These are phyloP conservation scores for Drosophila lacteicornis DNA, from an alignment of 1,140 invertebrate species.

Conservation along the genomic window DNA sequence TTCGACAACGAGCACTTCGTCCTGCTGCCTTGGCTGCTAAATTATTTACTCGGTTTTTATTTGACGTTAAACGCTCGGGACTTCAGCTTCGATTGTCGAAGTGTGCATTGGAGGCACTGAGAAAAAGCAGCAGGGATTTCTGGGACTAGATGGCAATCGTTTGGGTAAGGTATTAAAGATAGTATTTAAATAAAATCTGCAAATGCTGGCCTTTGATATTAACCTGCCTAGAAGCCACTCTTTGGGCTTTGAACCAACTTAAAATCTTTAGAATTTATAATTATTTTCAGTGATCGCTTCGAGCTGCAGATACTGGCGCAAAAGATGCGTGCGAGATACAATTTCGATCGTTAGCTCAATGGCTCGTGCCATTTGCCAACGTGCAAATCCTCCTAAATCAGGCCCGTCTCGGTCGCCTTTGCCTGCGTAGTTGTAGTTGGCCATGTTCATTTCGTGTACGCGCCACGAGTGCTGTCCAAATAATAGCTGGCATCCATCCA, in stretches of 20 bases:
- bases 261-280: not conserved
- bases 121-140: not conserved
- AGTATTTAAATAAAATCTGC: not conserved
- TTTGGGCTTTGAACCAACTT: not conserved
- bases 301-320: slow-evolving; percentile 13
- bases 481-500: slow-evolving; percentile 51
- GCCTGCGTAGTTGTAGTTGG: slow-evolving; percentile 27
- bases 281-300: slow-evolving; percentile 19
- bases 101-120: slow-evolving; percentile 31
- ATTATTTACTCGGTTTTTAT: slow-evolving; percentile 79
- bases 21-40: slow-evolving; percentile 52
- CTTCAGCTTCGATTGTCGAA: slow-evolving; percentile 52
- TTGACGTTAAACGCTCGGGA: slow-evolving; percentile 71
- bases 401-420: not conserved
- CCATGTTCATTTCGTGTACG: slow-evolving; percentile 64
- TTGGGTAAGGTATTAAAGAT: not conserved
- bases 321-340: slow-evolving; percentile 53
- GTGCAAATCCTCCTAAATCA: slow-evolving; percentile 40
- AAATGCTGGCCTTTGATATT: not conserved
- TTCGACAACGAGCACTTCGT: slow-evolving; percentile 44
- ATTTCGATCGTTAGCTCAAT: slow-evolving; percentile 63
- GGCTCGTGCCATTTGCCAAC: slow-evolving; percentile 53
- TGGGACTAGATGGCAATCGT: not conserved
- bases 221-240: too few relatives aligned
- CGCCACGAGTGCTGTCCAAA: slow-evolving; percentile 68